A percentile compares a stretch with the other conserved stretches of the same genome.
phyloP scores from a whole-genome alignment of 2,888 invertebrate species.

The Podabrus alpinus region DNA sequence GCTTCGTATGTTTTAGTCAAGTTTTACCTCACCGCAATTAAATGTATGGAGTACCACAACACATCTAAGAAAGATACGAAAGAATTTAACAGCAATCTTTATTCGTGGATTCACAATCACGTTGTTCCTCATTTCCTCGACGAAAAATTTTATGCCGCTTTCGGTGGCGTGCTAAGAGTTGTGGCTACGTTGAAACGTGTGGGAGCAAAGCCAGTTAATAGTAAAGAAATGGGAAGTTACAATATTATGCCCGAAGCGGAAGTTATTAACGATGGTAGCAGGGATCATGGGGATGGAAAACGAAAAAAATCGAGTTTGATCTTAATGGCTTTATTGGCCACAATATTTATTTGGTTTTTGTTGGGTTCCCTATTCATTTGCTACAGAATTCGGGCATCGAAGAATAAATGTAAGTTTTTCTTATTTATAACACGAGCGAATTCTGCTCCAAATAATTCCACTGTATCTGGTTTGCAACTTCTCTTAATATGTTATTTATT shows the following conservation, averaged over 20 bases:
- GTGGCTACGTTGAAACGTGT: slow-evolving; percentile 50
- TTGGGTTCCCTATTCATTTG: slow-evolving; percentile 51
- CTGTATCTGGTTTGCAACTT: no score
- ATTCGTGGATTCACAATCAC: slow-evolving; percentile 59
- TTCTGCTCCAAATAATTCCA: no score
- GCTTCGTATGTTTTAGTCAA: slow-evolving; percentile 57
- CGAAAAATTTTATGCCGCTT: slow-evolving; percentile 63
- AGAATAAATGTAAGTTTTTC: slow-evolving; percentile 6
- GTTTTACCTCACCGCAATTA: slow-evolving; percentile 59
- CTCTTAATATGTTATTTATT: no score
- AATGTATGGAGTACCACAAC: slow-evolving; percentile 56
- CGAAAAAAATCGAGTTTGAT: slow-evolving; percentile 34
- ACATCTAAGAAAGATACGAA: slow-evolving; percentile 47
- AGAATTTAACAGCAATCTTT: slow-evolving; percentile 60
- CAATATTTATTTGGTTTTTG: slow-evolving; percentile 52
- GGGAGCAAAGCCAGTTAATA: slow-evolving; percentile 1
- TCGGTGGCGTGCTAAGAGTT: slow-evolving; percentile 52
- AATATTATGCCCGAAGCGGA: slow-evolving; percentile 38
- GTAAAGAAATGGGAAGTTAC: slow-evolving; percentile 36
- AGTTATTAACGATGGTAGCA: slow-evolving; percentile 29
- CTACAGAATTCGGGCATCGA: slow-evolving; percentile 34
- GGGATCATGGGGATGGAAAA: neutral
- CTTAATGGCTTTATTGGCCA: slow-evolving; percentile 43
- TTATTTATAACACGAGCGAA: no score
- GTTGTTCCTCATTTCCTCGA: slow-evolving; percentile 61